These are phyloP conservation scores for Anguilla rostrata DNA, from an alignment of 2,113 vertebrate species.

Conservation along the genomic window DNA sequence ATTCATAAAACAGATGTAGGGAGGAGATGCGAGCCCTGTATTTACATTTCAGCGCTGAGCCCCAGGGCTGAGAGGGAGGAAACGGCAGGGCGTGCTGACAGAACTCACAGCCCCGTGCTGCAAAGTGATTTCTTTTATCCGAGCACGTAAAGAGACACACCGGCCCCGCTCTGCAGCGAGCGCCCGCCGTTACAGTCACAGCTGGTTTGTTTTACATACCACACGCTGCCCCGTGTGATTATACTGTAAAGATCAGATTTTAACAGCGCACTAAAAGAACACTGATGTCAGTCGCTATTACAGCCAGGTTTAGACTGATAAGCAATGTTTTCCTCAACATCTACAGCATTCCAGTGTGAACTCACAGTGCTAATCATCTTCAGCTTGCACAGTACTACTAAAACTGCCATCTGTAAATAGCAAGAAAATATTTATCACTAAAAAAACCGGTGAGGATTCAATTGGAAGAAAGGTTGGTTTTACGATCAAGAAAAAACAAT, in stretches of 20 bases:
- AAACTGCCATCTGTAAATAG: not conserved
- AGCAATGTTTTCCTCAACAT: not conserved
- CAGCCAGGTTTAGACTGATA: not conserved
- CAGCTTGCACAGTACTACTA: not conserved
- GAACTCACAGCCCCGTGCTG: not conserved
- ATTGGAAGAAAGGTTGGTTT: not conserved
- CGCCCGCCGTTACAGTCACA: not conserved
- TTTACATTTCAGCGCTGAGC: conserved; percentile 1
- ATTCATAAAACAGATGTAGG: conserved; percentile 15
- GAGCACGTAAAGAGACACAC: not conserved
- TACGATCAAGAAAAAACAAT: not conserved
- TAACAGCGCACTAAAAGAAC: not conserved
- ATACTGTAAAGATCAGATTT: conserved; percentile 7
- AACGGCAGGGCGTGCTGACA: not conserved
- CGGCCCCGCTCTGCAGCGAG: not conserved
- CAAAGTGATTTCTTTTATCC: not conserved
- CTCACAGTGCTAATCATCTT: not conserved
- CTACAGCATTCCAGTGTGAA: not conserved
- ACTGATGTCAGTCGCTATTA: not conserved
- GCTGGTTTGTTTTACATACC: conserved; percentile 4
- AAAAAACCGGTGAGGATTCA: not conserved
- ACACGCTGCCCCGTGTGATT: not conserved
- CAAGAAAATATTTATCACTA: not conserved
- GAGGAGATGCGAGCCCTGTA: not conserved
- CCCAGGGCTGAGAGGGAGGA: not conserved